These are phyloP conservation scores for Catharus bicknelli DNA, from an alignment of 2,113 vertebrate species.

Conservation along the genomic window DNA sequence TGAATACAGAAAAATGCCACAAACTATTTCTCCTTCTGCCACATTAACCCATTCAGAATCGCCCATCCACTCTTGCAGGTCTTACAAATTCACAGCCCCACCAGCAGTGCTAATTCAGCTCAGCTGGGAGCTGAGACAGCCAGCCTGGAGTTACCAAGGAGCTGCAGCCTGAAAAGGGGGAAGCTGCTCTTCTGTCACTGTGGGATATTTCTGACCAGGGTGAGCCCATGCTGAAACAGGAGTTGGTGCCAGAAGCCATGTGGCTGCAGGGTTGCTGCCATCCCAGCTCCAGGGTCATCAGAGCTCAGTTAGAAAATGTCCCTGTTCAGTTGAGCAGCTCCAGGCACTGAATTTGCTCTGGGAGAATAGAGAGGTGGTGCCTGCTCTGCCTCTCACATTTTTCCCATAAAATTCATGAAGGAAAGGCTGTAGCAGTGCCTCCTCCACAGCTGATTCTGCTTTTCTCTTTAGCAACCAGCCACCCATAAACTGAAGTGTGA, in stretches of 20 bases:
- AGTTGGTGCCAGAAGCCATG: not conserved
- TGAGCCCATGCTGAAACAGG: not conserved
- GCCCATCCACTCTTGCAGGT: not conserved
- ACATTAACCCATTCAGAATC: not conserved
- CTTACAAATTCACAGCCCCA: not conserved
- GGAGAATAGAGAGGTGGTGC: not conserved
- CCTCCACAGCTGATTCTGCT: not conserved
- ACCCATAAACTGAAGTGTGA: not conserved
- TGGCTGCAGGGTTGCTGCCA: not conserved
- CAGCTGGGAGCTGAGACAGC: not conserved
- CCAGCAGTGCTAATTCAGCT: not conserved
- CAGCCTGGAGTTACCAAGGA: not conserved
- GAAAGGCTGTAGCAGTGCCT: not conserved
- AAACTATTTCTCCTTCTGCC: not conserved
- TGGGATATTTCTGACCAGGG: conserved; percentile 5
- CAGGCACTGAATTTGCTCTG: not conserved
- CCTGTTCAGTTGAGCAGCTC: not conserved
- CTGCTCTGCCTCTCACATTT: not conserved
- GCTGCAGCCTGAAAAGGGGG: not conserved
- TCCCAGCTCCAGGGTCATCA: not conserved
- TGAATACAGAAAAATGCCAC: fast-evolving
- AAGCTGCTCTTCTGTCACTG: not conserved
- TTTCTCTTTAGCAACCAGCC: not conserved
- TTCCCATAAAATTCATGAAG: not conserved
- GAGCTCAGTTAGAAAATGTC: not conserved